Percentiles rank a stretch among this genome's conserved stretches.
Conservation (phyloP, 2,888 invertebrate species). For the Acleris laterana region DNA sequence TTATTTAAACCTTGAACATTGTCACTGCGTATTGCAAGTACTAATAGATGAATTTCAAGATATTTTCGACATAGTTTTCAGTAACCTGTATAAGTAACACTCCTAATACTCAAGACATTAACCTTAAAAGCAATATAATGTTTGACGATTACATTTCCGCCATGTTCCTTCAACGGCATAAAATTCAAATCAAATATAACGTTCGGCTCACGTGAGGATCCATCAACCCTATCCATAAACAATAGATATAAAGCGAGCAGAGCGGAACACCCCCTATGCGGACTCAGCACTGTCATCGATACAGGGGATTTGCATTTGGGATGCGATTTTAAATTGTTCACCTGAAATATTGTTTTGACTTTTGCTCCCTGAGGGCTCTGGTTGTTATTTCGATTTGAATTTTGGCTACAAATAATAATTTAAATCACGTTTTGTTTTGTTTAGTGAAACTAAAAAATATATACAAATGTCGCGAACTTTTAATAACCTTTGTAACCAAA, state of each 20-base stretch:
- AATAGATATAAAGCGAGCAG: conserved; percentile 71
- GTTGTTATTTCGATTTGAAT: conserved; percentile 1
- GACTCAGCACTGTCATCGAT: conserved; percentile 69
- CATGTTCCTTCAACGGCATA: conserved; percentile 27
- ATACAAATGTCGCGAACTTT: no score
- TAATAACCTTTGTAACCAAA: no score
- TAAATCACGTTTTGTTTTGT: no score
- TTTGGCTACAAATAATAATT: no score
- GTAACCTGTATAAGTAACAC: no score
- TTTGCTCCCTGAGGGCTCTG: conserved; percentile 14
- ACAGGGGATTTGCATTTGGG: conserved; percentile 57
- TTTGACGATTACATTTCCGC: not conserved
- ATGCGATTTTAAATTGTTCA: conserved; percentile 40
- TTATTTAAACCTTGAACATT: no score
- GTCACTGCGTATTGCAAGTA: no score
- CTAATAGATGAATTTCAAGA: no score
- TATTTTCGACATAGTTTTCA: no score
- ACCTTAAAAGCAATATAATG: not conserved
- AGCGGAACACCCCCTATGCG: conserved; percentile 77
- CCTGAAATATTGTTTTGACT: conserved; percentile 38
- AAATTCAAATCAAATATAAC: conserved; percentile 34
- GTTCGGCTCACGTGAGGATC: conserved; percentile 4
- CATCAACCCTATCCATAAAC: conserved; percentile 35
- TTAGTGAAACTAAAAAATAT: no score
- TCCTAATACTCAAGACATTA: not conserved